Conservation (phyloP, 2,113 vertebrate genomes). For the Daubentonia madagascariensis region DNA sequence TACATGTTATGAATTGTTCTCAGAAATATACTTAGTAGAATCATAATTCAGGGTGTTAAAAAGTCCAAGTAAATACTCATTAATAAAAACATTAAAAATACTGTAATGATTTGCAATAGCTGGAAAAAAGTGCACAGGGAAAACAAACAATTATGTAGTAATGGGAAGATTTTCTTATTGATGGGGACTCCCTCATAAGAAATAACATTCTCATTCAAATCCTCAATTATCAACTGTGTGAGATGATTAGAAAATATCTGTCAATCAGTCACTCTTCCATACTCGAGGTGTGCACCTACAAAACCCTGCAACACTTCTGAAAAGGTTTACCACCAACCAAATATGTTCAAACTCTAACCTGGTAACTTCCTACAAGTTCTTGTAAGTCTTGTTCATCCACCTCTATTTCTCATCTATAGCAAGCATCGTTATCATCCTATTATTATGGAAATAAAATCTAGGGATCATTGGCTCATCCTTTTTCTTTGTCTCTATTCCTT, state of each 20-base stretch:
- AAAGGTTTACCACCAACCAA: neutral
- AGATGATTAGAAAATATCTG: neutral
- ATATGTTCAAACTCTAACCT: neutral
- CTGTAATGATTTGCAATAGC: neutral
- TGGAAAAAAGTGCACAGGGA: neutral
- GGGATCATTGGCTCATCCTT: neutral
- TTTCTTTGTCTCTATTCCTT: neutral
- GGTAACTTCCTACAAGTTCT: neutral
- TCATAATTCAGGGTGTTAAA: neutral
- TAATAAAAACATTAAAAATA: neutral
- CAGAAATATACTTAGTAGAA: neutral
- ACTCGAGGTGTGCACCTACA: neutral
- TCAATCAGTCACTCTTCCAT: neutral
- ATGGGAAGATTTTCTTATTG: neutral
- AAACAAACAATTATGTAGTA: neutral
- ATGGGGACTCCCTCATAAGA: neutral
- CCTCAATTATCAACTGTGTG: neutral
- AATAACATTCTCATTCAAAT: neutral
- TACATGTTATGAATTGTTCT: neutral
- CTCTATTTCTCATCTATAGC: neutral
- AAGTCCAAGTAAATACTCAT: neutral
- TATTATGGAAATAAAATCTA: neutral
- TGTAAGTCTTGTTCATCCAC: neutral
- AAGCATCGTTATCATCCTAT: neutral
- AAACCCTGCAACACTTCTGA: neutral